These are phyloP conservation scores for Centropus unirufus DNA, from an alignment of 2,113 vertebrate genomes.

Conservation along the genomic window DNA sequence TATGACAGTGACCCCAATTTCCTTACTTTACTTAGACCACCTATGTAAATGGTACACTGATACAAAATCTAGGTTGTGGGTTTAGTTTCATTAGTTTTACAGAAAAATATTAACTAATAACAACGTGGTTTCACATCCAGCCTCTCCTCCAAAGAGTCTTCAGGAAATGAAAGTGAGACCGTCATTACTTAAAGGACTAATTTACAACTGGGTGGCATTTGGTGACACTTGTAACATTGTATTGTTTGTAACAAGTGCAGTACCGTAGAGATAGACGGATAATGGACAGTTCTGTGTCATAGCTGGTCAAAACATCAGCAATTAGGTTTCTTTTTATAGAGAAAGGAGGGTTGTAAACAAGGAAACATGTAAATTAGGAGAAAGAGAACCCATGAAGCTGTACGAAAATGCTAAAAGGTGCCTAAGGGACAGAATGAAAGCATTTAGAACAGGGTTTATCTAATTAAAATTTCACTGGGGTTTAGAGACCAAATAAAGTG, in stretches of 20 bases:
- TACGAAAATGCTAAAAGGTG: background rate
- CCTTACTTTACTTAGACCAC: background rate
- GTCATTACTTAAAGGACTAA: background rate
- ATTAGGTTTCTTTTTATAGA: background rate
- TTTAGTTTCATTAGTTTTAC: background rate
- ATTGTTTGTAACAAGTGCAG: fast-evolving
- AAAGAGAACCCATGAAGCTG: background rate
- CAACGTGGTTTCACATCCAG: background rate
- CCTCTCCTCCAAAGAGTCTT: background rate
- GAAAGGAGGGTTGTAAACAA: background rate
- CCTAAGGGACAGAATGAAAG: background rate
- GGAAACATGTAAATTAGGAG: background rate
- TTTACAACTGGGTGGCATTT: background rate
- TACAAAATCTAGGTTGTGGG: background rate
- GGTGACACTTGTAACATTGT: background rate
- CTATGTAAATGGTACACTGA: background rate
- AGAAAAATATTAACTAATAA: background rate
- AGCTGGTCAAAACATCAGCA: background rate
- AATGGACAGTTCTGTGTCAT: background rate
- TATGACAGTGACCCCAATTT: background rate
- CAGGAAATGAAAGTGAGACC: background rate
- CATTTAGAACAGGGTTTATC: background rate
- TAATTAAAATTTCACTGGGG: background rate
- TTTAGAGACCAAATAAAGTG: background rate
- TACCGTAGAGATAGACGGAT: background rate